phyloP scores from a whole-genome alignment of 2,888 invertebrate genomes.

The Sphaerophoria taeniata region DNA sequence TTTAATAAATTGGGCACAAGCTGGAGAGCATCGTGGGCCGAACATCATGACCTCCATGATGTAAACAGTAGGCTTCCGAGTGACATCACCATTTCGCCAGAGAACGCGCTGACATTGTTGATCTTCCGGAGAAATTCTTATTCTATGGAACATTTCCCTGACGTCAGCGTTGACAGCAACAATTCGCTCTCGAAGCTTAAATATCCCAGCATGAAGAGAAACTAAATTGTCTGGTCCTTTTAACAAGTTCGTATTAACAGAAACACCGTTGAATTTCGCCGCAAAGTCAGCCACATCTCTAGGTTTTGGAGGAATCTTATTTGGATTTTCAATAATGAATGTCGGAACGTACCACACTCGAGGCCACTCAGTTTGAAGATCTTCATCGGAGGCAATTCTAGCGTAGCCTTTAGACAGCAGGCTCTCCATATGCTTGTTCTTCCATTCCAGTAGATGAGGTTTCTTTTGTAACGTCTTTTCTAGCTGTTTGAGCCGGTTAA shows the following conservation, averaged over 20 bases:
- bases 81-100: not conserved
- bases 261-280: constrained; percentile 18
- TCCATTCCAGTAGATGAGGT: not conserved
- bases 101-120: constrained; percentile 4
- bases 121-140: not conserved
- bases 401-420: not conserved
- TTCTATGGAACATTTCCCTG: not conserved
- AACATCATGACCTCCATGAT: constrained; percentile 15
- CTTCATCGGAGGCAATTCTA: constrained; percentile 36
- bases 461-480: not conserved
- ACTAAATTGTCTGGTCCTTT: no score
- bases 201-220: not conserved
- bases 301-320: constrained; percentile 47
- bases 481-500: not conserved
- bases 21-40: constrained; percentile 27
- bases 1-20: not conserved
- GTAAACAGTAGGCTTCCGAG: not conserved
- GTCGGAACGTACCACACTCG: constrained; percentile 76
- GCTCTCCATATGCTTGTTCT: not conserved
- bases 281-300: constrained; percentile 63
- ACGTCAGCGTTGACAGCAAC: not conserved
- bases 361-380: constrained; percentile 20
- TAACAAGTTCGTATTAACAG: not conserved
- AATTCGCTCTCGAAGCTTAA: not conserved
- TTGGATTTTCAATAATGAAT: constrained; percentile 56